Percentiles rank a stretch among this genome's conserved stretches.
Evolutionary conservation across 2,113 vertebrate genomes (phyloP).

Genomic region (Ginglymostoma cirratum): DNA sequence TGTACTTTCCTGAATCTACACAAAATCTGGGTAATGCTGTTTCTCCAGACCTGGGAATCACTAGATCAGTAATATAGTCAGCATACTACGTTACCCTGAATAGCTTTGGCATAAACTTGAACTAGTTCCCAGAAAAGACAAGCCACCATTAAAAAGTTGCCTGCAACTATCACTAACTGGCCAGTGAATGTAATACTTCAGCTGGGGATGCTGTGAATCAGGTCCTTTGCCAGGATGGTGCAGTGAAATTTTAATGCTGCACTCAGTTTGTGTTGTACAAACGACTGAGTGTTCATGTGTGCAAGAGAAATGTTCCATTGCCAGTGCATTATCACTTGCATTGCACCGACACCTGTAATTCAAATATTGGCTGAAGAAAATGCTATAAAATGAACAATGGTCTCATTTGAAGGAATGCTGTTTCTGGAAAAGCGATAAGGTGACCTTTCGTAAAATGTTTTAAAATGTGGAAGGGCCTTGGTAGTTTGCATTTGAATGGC

Average conservation of each 20-base stretch:
- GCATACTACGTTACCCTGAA: neutral
- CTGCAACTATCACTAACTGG: neutral
- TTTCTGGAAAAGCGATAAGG: slow-evolving; percentile 1
- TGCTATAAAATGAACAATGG: neutral
- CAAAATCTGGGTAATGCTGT: neutral
- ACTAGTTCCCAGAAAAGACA: neutral
- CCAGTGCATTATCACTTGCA: neutral
- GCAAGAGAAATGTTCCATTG: neutral
- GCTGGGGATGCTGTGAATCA: neutral
- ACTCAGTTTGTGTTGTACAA: neutral
- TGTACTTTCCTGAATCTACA: neutral
- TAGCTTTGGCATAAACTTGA: neutral
- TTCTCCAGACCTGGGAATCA: neutral
- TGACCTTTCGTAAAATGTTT: neutral
- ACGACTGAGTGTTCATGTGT: neutral
- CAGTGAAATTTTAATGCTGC: neutral
- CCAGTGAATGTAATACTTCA: neutral
- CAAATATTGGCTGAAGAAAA: neutral
- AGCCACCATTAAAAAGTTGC: neutral
- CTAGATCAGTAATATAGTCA: neutral
- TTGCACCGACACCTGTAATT: neutral
- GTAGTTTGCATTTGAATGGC: neutral
- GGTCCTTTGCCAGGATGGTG: neutral
- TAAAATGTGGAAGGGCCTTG: neutral
- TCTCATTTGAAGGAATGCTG: neutral